phyloP scores from a whole-genome alignment of 2,797 vertebrate genomes.

The Synanceia verrucosa region DNA sequence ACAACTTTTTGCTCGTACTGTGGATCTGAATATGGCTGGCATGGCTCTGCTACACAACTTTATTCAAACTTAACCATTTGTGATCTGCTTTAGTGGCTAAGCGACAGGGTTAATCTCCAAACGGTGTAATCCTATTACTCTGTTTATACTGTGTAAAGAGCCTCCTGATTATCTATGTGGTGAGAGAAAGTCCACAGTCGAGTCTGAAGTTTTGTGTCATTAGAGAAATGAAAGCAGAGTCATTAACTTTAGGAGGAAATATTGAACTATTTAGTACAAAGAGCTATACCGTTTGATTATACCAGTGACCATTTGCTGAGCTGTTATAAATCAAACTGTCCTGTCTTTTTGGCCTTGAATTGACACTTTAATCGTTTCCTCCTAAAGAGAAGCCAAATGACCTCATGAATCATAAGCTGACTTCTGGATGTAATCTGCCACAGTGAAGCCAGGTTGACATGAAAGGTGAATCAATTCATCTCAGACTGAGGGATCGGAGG shows the following conservation, averaged over 20 bases:
- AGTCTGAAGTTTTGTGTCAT: constrained; percentile 11
- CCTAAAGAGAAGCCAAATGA: constrained; percentile 36
- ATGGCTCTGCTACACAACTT: not conserved
- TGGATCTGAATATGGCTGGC: not conserved
- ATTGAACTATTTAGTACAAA: constrained; percentile 4
- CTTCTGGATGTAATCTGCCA: constrained; percentile 50
- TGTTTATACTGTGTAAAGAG: constrained; percentile 31
- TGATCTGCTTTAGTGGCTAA: constrained; percentile 50
- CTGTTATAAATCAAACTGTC: constrained; percentile 50
- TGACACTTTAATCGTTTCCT: constrained; percentile 42
- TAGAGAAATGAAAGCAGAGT: not conserved
- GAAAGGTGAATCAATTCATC: constrained; percentile 64
- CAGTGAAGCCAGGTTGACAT: constrained; percentile 29
- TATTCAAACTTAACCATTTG: constrained; percentile 33
- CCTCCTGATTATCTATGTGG: not conserved
- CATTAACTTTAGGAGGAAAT: not conserved
- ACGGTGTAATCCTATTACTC: constrained; percentile 60
- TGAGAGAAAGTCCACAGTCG: constrained; percentile 1
- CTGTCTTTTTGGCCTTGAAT: constrained; percentile 10
- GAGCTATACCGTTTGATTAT: constrained; percentile 6
- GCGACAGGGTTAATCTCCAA: constrained; percentile 58
- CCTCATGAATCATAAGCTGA: constrained; percentile 56
- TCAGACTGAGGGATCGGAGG: not conserved
- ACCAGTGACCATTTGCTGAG: constrained; percentile 3
- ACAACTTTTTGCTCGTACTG: not conserved